A percentile compares a stretch with the other conserved stretches of the same genome.
Evolutionary conservation across 2,888 invertebrate species (phyloP).

Genomic region (Coelinius sp.): DNA sequence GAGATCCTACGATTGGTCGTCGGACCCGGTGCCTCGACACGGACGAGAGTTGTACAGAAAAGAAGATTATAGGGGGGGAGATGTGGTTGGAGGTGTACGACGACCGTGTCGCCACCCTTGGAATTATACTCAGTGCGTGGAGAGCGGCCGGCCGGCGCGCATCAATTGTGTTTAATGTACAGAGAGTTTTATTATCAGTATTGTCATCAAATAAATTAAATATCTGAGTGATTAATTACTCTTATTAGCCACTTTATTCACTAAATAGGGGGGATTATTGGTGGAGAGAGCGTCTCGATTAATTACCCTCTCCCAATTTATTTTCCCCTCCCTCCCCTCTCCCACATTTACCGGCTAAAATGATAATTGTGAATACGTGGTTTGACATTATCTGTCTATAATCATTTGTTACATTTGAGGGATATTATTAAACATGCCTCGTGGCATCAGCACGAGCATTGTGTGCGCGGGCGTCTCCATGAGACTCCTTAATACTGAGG

Average conservation of each 20-base stretch:
- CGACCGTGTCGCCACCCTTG: conserved; percentile 35
- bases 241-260: too few relatives aligned
- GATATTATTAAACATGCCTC: conserved; percentile 1
- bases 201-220: conserved; percentile 39
- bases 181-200: conserved; percentile 49
- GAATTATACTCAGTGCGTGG: conserved; percentile 61
- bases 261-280: background rate
- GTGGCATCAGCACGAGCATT: background rate
- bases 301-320: too few relatives aligned
- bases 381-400: background rate
- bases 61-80: background rate
- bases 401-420: background rate
- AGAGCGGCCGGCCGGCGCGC: conserved; percentile 67
- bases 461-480: background rate
- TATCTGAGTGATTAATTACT: background rate
- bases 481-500: conserved; percentile 3
- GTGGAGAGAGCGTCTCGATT: too few relatives aligned
- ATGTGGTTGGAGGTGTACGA: conserved; percentile 5
- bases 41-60: background rate
- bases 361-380: background rate
- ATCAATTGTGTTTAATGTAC: conserved; percentile 50
- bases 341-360: background rate
- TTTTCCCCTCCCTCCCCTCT: too few relatives aligned
- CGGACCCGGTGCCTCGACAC: conserved; percentile 1
- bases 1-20: background rate